Evolutionary conservation across 2,113 vertebrate species (phyloP).

Genomic region (Marmota flaviventris): DNA sequence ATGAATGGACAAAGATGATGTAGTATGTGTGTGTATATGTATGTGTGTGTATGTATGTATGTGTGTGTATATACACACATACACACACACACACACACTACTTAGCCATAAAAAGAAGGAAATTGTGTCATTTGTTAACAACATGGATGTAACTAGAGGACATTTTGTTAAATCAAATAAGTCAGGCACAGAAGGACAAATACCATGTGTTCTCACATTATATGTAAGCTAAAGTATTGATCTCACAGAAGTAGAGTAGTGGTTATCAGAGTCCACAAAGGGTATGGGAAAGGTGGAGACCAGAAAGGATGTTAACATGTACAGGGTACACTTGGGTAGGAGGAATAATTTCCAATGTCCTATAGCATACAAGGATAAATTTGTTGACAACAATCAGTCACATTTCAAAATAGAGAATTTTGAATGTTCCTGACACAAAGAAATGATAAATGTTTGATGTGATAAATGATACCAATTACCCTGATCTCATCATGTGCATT

Average conservation of each 20-base stretch:
- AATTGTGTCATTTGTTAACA: not conserved
- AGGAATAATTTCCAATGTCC: not conserved
- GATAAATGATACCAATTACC: not conserved
- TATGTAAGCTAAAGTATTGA: not conserved
- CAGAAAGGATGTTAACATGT: not conserved
- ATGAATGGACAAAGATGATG: not conserved
- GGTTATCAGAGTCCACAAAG: not conserved
- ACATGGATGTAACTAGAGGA: not conserved
- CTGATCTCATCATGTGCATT: not conserved
- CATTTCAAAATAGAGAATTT: not conserved
- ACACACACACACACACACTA: not conserved
- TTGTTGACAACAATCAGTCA: not conserved
- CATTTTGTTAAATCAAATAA: not conserved
- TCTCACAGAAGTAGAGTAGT: not conserved
- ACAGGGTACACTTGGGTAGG: not conserved
- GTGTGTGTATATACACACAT: no score
- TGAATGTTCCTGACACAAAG: not conserved
- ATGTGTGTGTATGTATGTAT: no score
- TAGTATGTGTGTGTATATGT: not conserved
- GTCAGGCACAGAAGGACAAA: not conserved
- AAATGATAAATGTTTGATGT: not conserved
- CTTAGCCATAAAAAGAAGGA: not conserved
- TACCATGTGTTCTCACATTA: not conserved
- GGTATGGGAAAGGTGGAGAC: not conserved
- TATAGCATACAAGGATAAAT: not conserved